A percentile compares a stretch with the other conserved stretches of the same genome.
Evolutionary conservation across 2,797 vertebrate species (phyloP).

Genomic region (Parambassis ranga): DNA sequence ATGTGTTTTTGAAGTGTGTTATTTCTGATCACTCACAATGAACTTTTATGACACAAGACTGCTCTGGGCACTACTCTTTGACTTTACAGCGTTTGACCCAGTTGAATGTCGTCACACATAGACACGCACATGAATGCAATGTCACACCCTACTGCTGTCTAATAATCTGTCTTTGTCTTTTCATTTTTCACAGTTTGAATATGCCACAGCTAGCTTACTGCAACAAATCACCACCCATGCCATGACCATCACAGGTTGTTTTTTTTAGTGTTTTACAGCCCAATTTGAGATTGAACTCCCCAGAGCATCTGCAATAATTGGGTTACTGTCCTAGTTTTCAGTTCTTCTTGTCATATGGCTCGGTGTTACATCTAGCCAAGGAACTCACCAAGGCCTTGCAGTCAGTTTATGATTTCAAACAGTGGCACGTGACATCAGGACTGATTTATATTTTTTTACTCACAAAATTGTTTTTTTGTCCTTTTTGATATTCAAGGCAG

Average conservation of each 20-base stretch:
- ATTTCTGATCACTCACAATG: slow-evolving; percentile 44
- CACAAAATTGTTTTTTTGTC: too few species aligned
- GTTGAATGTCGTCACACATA: slow-evolving; percentile 13
- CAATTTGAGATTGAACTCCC: slow-evolving; percentile 16
- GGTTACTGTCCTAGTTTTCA: slow-evolving; percentile 66
- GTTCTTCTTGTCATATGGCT: slow-evolving; percentile 23
- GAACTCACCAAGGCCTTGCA: slow-evolving; percentile 21
- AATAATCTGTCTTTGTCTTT: neutral
- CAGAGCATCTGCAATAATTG: slow-evolving; percentile 35
- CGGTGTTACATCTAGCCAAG: slow-evolving; percentile 41
- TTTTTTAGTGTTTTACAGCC: slow-evolving; percentile 20
- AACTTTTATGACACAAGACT: slow-evolving; percentile 18
- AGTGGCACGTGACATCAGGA: neutral
- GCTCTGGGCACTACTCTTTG: slow-evolving; percentile 29
- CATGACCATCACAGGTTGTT: slow-evolving; percentile 15
- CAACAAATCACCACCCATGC: slow-evolving; percentile 2
- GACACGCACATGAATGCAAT: neutral
- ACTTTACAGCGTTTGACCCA: slow-evolving; percentile 49
- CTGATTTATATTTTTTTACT: too few species aligned
- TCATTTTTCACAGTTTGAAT: neutral
- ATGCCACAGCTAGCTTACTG: neutral
- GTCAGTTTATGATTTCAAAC: slow-evolving; percentile 20
- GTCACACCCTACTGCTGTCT: neutral
- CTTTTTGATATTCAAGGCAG: too few species aligned
- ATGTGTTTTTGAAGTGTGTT: slow-evolving; percentile 21